Conservation (phyloP, 1,140 invertebrate genomes). For the Bombus pascuorum region DNA sequence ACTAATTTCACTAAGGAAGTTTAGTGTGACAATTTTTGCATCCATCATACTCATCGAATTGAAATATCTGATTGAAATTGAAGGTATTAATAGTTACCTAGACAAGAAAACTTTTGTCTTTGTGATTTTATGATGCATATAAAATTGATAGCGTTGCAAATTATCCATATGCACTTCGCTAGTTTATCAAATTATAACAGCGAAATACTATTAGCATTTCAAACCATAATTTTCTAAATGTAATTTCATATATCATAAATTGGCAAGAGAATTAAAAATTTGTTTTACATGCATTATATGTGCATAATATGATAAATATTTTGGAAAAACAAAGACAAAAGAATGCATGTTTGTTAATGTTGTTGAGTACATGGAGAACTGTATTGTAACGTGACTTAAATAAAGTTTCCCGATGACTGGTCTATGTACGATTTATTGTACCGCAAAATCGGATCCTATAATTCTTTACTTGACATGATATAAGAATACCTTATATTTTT, state of each 20-base stretch:
- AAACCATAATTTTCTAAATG: not conserved
- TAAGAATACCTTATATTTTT: constrained; percentile 6
- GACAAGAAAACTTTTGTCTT: constrained; percentile 51
- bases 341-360: constrained; percentile 69
- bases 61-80: constrained; percentile 61
- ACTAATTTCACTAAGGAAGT: constrained; percentile 40
- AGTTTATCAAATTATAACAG: constrained; percentile 16
- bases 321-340: constrained; percentile 67
- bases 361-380: constrained; percentile 68
- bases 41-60: constrained; percentile 53
- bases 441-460: not conserved
- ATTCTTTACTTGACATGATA: not conserved
- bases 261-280: constrained; percentile 39
- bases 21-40: constrained; percentile 49
- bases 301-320: constrained; percentile 65
- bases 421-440: constrained; percentile 29
- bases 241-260: not conserved
- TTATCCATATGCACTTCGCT: not conserved
- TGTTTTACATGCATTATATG: constrained; percentile 71
- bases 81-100: constrained; percentile 64
- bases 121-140: constrained; percentile 50
- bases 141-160: not conserved
- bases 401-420: constrained; percentile 76
- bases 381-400: constrained; percentile 76
- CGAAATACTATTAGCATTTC: not conserved